Percentiles rank a stretch among this genome's conserved stretches.
phyloP scores from a whole-genome alignment of 37 sponge, comb jelly and placozoan genomes.

The Spongia lamella region DNA sequence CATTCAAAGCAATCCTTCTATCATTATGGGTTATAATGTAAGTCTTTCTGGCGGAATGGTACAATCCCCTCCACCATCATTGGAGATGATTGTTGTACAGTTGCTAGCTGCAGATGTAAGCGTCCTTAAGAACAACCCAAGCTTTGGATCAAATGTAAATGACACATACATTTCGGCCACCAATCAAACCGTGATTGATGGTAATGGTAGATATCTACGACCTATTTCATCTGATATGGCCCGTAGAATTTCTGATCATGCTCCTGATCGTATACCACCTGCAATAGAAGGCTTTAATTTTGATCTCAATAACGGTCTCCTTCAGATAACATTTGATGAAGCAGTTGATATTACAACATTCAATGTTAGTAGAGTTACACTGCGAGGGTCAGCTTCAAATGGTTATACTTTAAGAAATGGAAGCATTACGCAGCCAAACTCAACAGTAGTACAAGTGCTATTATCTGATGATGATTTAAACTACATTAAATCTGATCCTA shows the following conservation, averaged over 20 bases:
- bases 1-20: slow-evolving; percentile 32
- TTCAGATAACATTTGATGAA: slow-evolving; percentile 76
- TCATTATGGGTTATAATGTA: background rate
- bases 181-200: slow-evolving; percentile 64
- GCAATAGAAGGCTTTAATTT: slow-evolving; percentile 42
- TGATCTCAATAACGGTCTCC: slow-evolving; percentile 75
- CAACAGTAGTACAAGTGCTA: slow-evolving; percentile 37
- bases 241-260: slow-evolving; percentile 40
- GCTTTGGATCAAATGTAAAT: slow-evolving; percentile 48
- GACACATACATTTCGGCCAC: slow-evolving; percentile 72
- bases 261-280: slow-evolving; percentile 64
- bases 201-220: slow-evolving; percentile 30
- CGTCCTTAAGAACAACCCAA: slow-evolving; percentile 47
- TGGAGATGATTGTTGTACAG: slow-evolving; percentile 42
- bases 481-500: slow-evolving; percentile 56
- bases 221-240: slow-evolving; percentile 52
- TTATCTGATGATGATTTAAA: slow-evolving; percentile 61
- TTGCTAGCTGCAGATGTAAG: slow-evolving; percentile 63
- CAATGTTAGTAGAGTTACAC: slow-evolving; percentile 52
- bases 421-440: background rate
- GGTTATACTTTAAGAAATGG: slow-evolving; percentile 46
- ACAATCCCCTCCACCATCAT: slow-evolving; percentile 23
- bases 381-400: slow-evolving; percentile 41
- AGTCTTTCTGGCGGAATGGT: slow-evolving; percentile 60
- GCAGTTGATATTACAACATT: slow-evolving; percentile 62